Evolutionary conservation across 1,140 invertebrate genomes (phyloP).

Genomic region (Hyposmocoma kahamanoa): DNA sequence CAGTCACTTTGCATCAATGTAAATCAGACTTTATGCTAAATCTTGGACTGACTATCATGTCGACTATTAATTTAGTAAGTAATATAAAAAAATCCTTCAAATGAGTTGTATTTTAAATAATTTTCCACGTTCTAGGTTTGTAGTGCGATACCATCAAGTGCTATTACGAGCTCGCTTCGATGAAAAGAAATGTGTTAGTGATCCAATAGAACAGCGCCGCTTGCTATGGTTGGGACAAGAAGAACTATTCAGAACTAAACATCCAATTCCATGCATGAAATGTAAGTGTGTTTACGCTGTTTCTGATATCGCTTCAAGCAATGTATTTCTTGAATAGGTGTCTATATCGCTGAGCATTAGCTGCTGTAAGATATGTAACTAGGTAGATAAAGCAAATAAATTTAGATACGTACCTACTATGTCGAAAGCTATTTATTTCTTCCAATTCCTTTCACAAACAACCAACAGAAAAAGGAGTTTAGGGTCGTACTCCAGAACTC

Average conservation of each 20-base stretch:
- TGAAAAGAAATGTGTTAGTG: constrained; percentile 32
- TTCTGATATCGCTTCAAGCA: no score
- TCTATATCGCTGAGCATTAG: no score
- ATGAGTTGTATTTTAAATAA: neutral
- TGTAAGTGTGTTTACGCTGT: no score
- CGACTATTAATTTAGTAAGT: neutral
- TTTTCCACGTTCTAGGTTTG: constrained; percentile 21
- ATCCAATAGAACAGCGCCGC: constrained; percentile 44
- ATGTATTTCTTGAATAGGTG: no score
- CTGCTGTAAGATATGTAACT: no score
- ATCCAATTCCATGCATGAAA: constrained; percentile 34
- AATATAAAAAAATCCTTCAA: neutral
- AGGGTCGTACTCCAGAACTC: no score
- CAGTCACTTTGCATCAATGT: neutral
- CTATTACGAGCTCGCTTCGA: constrained; percentile 43
- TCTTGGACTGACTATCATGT: neutral
- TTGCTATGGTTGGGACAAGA: constrained; percentile 43
- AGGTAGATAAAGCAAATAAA: no score
- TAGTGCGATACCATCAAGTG: constrained; percentile 50
- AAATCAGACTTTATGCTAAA: neutral
- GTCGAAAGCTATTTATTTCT: no score
- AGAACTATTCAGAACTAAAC: constrained; percentile 32
- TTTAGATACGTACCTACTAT: no score
- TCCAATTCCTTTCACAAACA: no score
- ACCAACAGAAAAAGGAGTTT: no score